These are phyloP conservation scores for Archips crataeganus DNA, from an alignment of 2,888 invertebrate species.

Conservation along the genomic window DNA sequence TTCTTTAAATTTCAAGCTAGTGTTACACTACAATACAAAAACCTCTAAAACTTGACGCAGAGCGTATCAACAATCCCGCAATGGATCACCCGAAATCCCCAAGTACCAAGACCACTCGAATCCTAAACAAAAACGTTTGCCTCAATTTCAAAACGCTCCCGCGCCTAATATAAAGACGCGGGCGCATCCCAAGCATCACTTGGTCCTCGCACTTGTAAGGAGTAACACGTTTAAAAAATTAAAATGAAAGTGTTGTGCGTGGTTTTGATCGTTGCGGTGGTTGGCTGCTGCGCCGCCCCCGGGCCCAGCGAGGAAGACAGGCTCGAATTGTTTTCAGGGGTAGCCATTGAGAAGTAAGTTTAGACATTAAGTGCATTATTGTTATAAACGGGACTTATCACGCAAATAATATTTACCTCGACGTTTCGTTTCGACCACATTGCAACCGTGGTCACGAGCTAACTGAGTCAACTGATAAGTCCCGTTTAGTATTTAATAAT, in stretches of 20 bases:
- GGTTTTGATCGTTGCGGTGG: slow-evolving; percentile 63
- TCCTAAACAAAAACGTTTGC: slow-evolving; percentile 48
- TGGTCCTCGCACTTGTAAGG: slow-evolving; percentile 62
- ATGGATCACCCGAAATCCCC: neutral
- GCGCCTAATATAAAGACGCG: slow-evolving; percentile 64
- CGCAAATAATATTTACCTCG: no score
- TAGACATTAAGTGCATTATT: neutral
- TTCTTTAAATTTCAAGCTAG: no score
- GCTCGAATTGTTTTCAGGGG: slow-evolving; percentile 77
- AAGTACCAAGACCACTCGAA: slow-evolving; percentile 59
- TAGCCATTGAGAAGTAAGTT: slow-evolving; percentile 78
- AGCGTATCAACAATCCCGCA: no score
- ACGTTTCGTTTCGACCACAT: no score
- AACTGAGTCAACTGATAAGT: no score
- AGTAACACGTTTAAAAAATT: slow-evolving; percentile 55
- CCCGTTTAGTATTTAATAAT: no score
- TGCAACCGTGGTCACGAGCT: no score
- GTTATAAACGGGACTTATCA: no score
- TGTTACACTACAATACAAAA: no score
- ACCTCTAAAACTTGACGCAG: neutral
- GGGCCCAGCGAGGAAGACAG: slow-evolving; percentile 66
- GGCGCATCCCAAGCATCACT: slow-evolving; percentile 66
- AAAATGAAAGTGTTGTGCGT: slow-evolving; percentile 75
- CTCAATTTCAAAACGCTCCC: slow-evolving; percentile 51
- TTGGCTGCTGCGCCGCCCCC: slow-evolving; percentile 72